phyloP scores from a whole-genome alignment of 2,113 vertebrate species.

The Callithrix jacchus region DNA sequence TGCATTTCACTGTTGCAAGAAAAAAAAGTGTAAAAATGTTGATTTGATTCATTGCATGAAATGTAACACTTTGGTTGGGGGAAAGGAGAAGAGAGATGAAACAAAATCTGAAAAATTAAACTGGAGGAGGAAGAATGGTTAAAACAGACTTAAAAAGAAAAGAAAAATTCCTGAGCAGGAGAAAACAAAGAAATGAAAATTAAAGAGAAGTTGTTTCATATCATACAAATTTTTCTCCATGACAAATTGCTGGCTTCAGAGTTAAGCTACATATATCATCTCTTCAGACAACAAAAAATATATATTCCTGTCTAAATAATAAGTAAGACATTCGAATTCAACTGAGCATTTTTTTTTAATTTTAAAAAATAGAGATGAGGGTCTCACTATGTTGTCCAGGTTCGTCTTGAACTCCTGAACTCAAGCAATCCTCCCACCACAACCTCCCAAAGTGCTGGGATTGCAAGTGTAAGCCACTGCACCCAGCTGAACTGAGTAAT shows the following conservation, averaged over 20 bases:
- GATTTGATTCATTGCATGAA: background rate
- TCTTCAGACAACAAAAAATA: constrained; percentile 17
- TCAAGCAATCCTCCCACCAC: no score
- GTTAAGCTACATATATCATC: background rate
- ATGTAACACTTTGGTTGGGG: background rate
- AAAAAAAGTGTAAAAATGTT: constrained; percentile 14
- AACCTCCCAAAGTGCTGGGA: no score
- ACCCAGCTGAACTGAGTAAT: no score
- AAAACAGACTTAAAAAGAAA: background rate
- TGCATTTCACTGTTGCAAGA: background rate
- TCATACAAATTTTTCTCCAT: background rate
- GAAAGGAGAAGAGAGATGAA: background rate
- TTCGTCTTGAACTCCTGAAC: no score
- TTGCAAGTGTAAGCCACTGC: no score
- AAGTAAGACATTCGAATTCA: background rate
- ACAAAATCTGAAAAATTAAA: constrained; percentile 35
- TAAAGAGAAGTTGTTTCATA: background rate
- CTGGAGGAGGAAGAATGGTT: background rate
- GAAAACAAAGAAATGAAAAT: background rate
- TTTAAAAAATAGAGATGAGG: no score
- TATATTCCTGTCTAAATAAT: background rate
- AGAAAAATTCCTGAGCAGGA: background rate
- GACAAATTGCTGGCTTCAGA: background rate
- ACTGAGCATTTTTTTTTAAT: background rate
- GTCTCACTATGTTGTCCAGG: no score